Evolutionary conservation across 2,113 vertebrate species (phyloP).

Genomic region (Myocastor coypus): DNA sequence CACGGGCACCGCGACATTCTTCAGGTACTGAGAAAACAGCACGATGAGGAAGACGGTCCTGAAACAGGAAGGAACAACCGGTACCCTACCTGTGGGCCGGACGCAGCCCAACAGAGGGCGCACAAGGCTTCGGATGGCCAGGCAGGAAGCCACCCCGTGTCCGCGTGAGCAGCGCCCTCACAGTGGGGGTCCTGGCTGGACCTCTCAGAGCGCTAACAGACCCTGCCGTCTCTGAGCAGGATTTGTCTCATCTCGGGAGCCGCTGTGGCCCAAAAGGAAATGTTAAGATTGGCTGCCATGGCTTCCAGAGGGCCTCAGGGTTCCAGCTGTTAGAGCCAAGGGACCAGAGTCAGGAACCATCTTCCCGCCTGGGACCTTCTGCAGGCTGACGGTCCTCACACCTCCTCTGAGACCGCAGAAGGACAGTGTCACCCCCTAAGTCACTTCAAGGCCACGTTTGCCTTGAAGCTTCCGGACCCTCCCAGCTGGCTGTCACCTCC

Average conservation of each 20-base stretch:
- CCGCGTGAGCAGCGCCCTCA: not conserved
- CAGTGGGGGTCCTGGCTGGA: not conserved
- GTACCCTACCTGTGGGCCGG: not conserved
- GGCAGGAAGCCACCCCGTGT: not conserved
- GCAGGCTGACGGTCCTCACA: too few relatives aligned
- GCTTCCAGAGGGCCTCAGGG: not conserved
- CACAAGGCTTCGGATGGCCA: not conserved
- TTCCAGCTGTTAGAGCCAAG: not conserved
- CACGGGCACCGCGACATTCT: slow-evolving; percentile 90
- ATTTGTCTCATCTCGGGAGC: not conserved
- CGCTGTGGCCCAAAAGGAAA: not conserved
- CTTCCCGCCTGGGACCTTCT: not conserved
- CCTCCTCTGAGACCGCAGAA: accelerated
- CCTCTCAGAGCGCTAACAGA: not conserved
- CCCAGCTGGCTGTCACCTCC: not conserved
- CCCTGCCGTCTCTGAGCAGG: not conserved
- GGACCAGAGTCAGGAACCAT: not conserved
- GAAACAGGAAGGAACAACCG: slow-evolving; percentile 68
- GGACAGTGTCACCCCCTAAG: not conserved
- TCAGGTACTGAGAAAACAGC: slow-evolving; percentile 97
- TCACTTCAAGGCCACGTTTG: not conserved
- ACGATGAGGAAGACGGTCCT: slow-evolving; percentile 95
- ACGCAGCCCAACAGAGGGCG: accelerated
- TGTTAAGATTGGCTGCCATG: not conserved
- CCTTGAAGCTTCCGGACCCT: not conserved